phyloP scores from a whole-genome alignment of 2,113 vertebrate genomes.

The Charadrius vociferus region DNA sequence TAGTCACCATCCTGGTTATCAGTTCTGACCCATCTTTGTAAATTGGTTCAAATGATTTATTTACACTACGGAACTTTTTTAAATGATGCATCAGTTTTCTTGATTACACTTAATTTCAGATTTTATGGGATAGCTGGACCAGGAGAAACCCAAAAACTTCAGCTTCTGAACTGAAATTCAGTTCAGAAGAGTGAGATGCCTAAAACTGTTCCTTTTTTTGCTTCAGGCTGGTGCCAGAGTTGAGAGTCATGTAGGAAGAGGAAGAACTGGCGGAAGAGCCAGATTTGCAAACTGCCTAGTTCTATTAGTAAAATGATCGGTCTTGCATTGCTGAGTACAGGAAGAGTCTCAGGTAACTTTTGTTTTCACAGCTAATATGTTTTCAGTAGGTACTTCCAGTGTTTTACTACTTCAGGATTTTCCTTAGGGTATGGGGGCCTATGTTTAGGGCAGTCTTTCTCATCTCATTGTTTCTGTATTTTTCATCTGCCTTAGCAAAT shows the following conservation, averaged over 20 bases:
- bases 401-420: not conserved
- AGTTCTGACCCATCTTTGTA: not conserved
- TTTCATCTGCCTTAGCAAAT: not conserved
- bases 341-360: not conserved
- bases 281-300: not conserved
- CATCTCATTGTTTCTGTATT: not conserved
- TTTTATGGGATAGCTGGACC: not conserved
- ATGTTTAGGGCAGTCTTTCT: not conserved
- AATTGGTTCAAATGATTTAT: not conserved
- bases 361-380: not conserved
- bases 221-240: not conserved
- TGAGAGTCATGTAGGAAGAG: not conserved
- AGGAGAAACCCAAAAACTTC: not conserved
- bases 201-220: not conserved
- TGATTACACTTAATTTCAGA: not conserved
- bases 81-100: not conserved
- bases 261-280: not conserved
- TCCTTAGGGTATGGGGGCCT: not conserved
- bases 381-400: not conserved
- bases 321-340: not conserved
- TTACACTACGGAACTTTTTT: not conserved
- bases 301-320: not conserved
- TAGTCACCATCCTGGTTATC: not conserved
- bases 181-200: not conserved
- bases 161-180: not conserved